Percentiles rank a stretch among this genome's conserved stretches.
These are phyloP conservation scores for Bungarus multicinctus DNA, from an alignment of 2,113 vertebrate species.

Conservation along the genomic window DNA sequence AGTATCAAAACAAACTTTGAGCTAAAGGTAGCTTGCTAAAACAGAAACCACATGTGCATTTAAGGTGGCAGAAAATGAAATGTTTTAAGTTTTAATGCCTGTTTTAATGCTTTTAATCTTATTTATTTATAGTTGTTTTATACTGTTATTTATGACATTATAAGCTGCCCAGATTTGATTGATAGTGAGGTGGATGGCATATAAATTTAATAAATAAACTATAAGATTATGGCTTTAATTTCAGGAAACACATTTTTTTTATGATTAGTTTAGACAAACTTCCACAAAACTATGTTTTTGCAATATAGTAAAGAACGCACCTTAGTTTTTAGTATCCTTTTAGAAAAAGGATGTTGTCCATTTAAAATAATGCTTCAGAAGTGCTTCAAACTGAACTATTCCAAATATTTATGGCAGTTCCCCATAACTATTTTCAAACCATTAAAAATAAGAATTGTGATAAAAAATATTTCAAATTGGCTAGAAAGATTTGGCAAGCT, in stretches of 20 bases:
- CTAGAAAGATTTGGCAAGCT: not conserved
- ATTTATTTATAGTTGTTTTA: not conserved
- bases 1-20: not conserved
- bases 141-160: not conserved
- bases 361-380: not conserved
- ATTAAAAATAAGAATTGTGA: not conserved
- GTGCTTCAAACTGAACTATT: not conserved
- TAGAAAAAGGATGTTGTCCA: not conserved
- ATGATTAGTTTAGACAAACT: constrained; percentile 12
- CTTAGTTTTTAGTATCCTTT: not conserved
- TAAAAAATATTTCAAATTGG: not conserved
- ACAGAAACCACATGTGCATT: constrained; percentile 32
- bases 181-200: not conserved
- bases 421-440: not conserved
- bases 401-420: not conserved
- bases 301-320: not conserved
- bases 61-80: constrained; percentile 26
- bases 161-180: not conserved
- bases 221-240: constrained; percentile 7
- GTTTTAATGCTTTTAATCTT: not conserved
- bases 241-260: constrained; percentile 27
- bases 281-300: not conserved
- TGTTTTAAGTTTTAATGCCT: not conserved
- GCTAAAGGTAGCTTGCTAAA: not conserved
- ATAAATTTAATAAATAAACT: not conserved